Evolutionary conservation across 2,113 vertebrate genomes (phyloP).

Genomic region (Nannobrachium achirus): DNA sequence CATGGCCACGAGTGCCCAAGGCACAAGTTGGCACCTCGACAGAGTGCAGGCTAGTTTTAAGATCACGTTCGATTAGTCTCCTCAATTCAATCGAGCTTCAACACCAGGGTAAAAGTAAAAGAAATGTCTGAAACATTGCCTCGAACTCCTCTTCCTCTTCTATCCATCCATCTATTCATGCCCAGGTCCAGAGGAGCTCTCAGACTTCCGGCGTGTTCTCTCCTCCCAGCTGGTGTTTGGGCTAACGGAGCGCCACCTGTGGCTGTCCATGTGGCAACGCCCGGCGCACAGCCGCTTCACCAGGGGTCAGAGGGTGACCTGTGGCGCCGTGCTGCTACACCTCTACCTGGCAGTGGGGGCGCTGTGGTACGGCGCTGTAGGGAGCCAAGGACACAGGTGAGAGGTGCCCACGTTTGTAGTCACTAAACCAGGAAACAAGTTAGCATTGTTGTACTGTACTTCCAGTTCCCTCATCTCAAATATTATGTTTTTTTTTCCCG

Average conservation of each 20-base stretch:
- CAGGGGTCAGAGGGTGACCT: conserved; percentile 80
- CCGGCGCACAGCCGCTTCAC: conserved; percentile 78
- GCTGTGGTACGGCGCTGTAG: conserved; percentile 80
- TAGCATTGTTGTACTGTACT: no score
- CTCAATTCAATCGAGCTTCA: no score
- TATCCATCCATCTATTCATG: background rate
- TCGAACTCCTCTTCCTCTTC: no score
- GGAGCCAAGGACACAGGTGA: conserved; percentile 66
- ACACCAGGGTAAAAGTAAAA: no score
- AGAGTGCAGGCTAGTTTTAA: no score
- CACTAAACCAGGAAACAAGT: no score
- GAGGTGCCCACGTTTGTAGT: conserved; percentile 3
- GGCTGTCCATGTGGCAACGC: conserved; percentile 82
- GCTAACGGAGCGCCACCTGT: conserved; percentile 80
- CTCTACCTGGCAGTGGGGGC: conserved; percentile 77
- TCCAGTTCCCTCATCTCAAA: no score
- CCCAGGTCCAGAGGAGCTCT: conserved; percentile 80
- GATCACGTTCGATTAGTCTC: no score
- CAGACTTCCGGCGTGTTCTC: conserved; percentile 72
- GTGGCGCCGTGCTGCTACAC: conserved; percentile 74
- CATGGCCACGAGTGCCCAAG: no score
- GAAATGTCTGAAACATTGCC: no score
- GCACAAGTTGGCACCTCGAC: no score
- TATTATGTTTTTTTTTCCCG: no score
- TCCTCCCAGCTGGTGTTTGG: conserved; percentile 77